Evolutionary conservation across 1,140 invertebrate genomes (phyloP).

Genomic region (Drosophila athabasca): DNA sequence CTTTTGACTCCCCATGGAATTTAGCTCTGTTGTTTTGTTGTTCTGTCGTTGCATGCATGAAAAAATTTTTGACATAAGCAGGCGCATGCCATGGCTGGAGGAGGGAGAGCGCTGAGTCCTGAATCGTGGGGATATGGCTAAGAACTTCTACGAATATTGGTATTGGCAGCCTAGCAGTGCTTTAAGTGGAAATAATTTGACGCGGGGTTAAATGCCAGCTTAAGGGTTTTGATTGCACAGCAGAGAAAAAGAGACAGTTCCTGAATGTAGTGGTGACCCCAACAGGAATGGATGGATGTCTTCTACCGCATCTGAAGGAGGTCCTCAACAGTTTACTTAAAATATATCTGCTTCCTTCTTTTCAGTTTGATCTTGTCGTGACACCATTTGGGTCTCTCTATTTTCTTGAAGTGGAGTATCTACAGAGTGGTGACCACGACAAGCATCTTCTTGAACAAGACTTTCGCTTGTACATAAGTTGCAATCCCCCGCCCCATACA

Average conservation of each 20-base stretch:
- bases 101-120: too few species aligned
- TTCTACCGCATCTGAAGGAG: too few species aligned
- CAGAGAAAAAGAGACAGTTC: too few species aligned
- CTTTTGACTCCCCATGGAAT: slow-evolving; percentile 67
- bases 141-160: slow-evolving; percentile 30
- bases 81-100: neutral
- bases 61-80: slow-evolving; percentile 40
- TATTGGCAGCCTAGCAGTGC: slow-evolving; percentile 41
- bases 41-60: slow-evolving; percentile 63
- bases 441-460: too few species aligned
- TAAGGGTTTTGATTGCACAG: slow-evolving; percentile 8
- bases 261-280: slow-evolving; percentile 19
- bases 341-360: too few species aligned
- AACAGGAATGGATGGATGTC: neutral
- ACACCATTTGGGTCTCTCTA: too few species aligned
- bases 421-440: too few species aligned
- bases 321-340: too few species aligned
- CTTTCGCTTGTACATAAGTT: too few species aligned
- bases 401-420: too few species aligned
- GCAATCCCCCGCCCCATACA: neutral
- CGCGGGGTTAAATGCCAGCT: slow-evolving; percentile 11
- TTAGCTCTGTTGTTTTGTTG: slow-evolving; percentile 44
- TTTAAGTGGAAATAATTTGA: slow-evolving; percentile 33
- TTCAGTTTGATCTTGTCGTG: too few species aligned
- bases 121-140: slow-evolving; percentile 5